Base-by-base conservation (phyloP, 1,140 invertebrate species). In the Heliconius melpomene region DNA sequence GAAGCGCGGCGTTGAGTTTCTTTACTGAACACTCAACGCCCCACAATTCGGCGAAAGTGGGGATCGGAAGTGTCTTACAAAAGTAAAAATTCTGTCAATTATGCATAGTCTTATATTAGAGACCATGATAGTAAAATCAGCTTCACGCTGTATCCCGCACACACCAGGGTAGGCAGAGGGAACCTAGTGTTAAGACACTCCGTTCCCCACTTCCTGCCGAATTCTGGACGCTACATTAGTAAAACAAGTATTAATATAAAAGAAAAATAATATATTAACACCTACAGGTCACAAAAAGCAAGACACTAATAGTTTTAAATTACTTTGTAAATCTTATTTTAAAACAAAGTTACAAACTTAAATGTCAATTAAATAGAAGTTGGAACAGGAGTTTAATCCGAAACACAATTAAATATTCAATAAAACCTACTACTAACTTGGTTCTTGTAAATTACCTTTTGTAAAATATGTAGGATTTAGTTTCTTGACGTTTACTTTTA, bases 271-370 rank as follows among this genome's bases (percentile, higher is more conserved):
- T 18, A n/a, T 18, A n/a, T 54, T n/a, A 57, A 57, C 54, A 23
- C 60, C 60, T 16, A 26, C 3, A 66, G 13, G 5, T 8, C 20
- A n/a, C 13, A 46, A 46, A 46, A 46, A 46, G 40, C 40, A 29
- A 66, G 26, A 29, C 23, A 66, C 26, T 26, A 66, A 16, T 60
- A 76, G 57, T 76, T 76, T 70, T 76, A 46, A 76, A 70, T 76
- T 50, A 76, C 66, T 76, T 70, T 38, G 20, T 76, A 70, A 76
- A 76, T 23, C 18, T 76, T 76, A 66, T 29, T 66, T 26, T 66
- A n/a, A 78, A 73, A 73, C 77, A 57, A 78, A 78, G 26, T 50
- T 78, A 72, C 72, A n/a, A 78, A 78, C 32, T 78, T 73, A 73
- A 78, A 78, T 77, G 70, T 77, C 76, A 77, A 77, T 77, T 50